These are phyloP conservation scores for Drosophila lini DNA, from an alignment of 1,140 invertebrate species.

Conservation along the genomic window DNA sequence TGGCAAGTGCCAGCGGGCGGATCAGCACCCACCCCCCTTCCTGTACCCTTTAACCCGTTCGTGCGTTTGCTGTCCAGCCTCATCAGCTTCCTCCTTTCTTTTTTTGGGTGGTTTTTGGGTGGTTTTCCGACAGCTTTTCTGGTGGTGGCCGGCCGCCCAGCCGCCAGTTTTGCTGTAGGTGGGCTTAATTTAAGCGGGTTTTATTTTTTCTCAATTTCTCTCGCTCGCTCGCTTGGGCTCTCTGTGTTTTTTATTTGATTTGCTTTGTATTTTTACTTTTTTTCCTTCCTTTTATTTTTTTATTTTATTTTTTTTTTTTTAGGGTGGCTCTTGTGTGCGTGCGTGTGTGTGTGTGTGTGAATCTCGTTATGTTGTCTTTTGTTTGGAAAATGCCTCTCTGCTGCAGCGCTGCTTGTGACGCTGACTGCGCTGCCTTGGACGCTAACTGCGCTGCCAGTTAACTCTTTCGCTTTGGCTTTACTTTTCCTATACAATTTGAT, in stretches of 20 bases:
- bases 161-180: slow-evolving; percentile 40
- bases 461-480: slow-evolving; percentile 39
- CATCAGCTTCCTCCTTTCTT: slow-evolving; percentile 43
- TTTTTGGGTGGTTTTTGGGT: slow-evolving; percentile 28
- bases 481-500: slow-evolving; percentile 52
- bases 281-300: slow-evolving; percentile 12
- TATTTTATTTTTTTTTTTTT: slow-evolving; percentile 38
- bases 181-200: slow-evolving; percentile 82
- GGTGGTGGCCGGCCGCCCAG: slow-evolving; percentile 47
- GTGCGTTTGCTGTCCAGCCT: slow-evolving; percentile 62
- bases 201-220: slow-evolving; percentile 77
- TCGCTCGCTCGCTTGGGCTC: slow-evolving; percentile 11
- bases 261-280: slow-evolving; percentile 51
- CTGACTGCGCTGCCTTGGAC: not conserved
- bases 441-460: slow-evolving; percentile 25
- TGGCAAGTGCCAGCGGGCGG: slow-evolving; percentile 79
- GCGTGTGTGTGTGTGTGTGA: slow-evolving; percentile 61
- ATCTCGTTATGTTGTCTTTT: slow-evolving; percentile 80
- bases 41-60: slow-evolving; percentile 54
- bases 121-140: slow-evolving; percentile 25
- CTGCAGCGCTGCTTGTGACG: slow-evolving; percentile 44
- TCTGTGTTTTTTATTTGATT: slow-evolving; percentile 77
- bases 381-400: slow-evolving; percentile 72
- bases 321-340: slow-evolving; percentile 11
- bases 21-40: slow-evolving; percentile 54